Conservation (phyloP, 2,888 invertebrate species). For the Lordiphosa andalusiaca region DNA sequence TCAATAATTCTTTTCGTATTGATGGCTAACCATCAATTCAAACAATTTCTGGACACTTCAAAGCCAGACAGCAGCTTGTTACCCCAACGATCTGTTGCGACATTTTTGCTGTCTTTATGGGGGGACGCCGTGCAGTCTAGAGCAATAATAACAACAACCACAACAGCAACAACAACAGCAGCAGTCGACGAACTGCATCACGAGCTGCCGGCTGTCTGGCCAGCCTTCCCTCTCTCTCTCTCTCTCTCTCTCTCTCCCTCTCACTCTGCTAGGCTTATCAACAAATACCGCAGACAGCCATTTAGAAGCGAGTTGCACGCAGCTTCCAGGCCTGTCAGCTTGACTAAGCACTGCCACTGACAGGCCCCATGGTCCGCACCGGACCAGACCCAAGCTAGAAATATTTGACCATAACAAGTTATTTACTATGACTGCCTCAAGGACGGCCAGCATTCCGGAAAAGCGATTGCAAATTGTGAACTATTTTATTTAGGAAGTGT, state of each 20-base stretch:
- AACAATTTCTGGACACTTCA: slow-evolving; percentile 53
- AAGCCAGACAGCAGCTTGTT: slow-evolving; percentile 15
- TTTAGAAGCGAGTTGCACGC: slow-evolving; percentile 53
- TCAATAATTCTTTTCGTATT: neutral
- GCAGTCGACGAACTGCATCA: slow-evolving; percentile 27
- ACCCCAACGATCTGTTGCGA: slow-evolving; percentile 17
- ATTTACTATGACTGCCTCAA: slow-evolving; percentile 74
- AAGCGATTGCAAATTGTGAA: slow-evolving; percentile 63
- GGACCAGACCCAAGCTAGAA: slow-evolving; percentile 35
- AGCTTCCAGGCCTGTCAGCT: slow-evolving; percentile 56
- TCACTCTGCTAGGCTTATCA: slow-evolving; percentile 58
- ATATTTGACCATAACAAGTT: slow-evolving; percentile 77
- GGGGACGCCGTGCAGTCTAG: slow-evolving; percentile 71
- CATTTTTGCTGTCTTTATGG: slow-evolving; percentile 22
- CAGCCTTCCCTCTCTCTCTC: slow-evolving; percentile 8
- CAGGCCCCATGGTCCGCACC: neutral
- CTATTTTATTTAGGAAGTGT: slow-evolving; percentile 70
- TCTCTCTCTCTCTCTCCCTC: neutral
- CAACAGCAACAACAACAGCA: slow-evolving; percentile 21
- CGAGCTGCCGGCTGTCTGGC: slow-evolving; percentile 45
- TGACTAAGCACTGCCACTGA: slow-evolving; percentile 51
- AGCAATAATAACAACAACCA: slow-evolving; percentile 50
- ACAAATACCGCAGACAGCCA: slow-evolving; percentile 74
- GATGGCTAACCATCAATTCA: slow-evolving; percentile 12
- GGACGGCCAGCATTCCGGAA: slow-evolving; percentile 68